phyloP scores from a whole-genome alignment of 1,140 invertebrate genomes.

The Melipona quadrifasciata region DNA sequence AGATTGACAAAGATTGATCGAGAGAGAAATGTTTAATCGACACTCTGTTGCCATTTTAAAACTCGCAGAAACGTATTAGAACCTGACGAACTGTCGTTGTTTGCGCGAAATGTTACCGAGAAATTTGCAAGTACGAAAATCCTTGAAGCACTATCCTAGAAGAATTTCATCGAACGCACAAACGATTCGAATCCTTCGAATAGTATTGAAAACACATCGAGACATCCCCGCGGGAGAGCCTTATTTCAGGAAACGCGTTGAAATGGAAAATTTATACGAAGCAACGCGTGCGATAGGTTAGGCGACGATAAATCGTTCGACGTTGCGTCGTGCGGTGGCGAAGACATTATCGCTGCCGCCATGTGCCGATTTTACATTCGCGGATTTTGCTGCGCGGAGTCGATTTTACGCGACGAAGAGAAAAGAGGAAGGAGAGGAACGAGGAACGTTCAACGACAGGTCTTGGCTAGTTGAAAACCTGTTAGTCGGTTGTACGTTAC shows the following conservation, averaged over 20 bases:
- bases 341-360: not conserved
- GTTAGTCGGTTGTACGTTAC: slow-evolving; percentile 28
- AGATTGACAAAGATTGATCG: not conserved
- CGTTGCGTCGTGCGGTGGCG: not conserved
- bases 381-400: not conserved
- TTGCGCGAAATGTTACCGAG: too few species aligned
- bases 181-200: too few species aligned
- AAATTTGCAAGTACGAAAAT: too few species aligned
- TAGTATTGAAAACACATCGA: not conserved
- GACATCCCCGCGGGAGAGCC: not conserved
- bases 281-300: too few species aligned
- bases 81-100: too few species aligned
- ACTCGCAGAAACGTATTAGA: too few species aligned
- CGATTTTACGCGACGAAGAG: not conserved
- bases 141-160: too few species aligned
- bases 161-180: too few species aligned
- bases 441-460: not conserved
- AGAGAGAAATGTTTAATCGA: too few species aligned
- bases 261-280: not conserved
- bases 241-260: not conserved
- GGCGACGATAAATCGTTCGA: not conserved
- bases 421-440: not conserved
- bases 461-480: slow-evolving; percentile 13
- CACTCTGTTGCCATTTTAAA: too few species aligned
- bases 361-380: too few species aligned